Conservation (phyloP, 2,113 vertebrate species). For the Coracopsis vasa region DNA sequence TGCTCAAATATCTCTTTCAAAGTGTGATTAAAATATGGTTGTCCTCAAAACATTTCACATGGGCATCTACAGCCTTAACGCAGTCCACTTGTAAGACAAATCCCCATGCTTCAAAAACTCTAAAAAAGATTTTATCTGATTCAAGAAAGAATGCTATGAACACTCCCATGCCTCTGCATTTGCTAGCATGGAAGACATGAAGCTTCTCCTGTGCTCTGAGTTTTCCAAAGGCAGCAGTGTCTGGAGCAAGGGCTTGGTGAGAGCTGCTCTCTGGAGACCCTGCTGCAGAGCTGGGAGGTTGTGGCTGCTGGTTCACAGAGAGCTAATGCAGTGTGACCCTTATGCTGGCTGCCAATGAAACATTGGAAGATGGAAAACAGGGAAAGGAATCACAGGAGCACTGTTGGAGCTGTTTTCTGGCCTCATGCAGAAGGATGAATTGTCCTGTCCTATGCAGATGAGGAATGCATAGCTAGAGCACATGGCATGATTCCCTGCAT, state of each 20-base stretch:
- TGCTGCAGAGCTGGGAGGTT: neutral
- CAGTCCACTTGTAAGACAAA: neutral
- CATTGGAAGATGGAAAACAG: neutral
- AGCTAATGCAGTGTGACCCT: neutral
- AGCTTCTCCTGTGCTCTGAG: neutral
- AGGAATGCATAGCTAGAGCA: neutral
- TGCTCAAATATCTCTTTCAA: neutral
- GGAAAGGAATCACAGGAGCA: neutral
- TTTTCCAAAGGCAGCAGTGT: neutral
- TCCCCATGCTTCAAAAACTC: neutral
- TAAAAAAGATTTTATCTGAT: neutral
- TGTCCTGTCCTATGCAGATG: neutral
- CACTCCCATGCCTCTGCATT: neutral
- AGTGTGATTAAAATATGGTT: neutral
- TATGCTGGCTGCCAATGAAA: neutral
- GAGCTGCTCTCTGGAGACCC: neutral
- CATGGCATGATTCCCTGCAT: fast-evolving
- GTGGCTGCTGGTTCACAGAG: neutral
- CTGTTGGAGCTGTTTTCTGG: neutral
- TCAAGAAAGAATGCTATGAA: fast-evolving
- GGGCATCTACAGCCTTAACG: neutral
- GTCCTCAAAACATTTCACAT: neutral
- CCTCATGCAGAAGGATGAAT: neutral
- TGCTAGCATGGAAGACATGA: neutral
- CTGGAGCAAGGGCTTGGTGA: neutral